phyloP scores from a whole-genome alignment of 2,797 vertebrate species.

The Labroides dimidiatus region DNA sequence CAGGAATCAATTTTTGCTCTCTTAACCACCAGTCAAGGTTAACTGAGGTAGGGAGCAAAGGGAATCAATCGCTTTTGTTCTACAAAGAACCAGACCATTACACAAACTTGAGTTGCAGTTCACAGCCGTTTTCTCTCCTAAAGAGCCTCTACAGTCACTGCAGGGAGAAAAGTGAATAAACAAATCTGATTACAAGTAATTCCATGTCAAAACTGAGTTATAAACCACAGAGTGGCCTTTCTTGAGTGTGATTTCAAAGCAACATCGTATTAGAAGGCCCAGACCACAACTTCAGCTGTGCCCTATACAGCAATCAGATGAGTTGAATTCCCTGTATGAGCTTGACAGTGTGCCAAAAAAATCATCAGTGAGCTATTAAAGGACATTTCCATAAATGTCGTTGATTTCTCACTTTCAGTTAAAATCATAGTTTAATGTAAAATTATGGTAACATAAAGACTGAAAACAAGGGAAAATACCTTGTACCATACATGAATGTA shows the following conservation, averaged over 20 bases:
- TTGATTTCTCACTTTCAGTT: no score
- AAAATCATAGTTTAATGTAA: no score
- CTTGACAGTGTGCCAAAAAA: neutral
- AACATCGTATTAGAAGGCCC: neutral
- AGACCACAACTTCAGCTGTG: neutral
- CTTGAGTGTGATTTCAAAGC: slow-evolving; percentile 1
- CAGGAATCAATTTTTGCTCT: slow-evolving; percentile 64
- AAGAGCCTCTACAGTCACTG: slow-evolving; percentile 27
- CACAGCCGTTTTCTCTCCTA: slow-evolving; percentile 21
- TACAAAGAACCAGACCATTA: slow-evolving; percentile 43
- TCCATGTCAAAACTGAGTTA: slow-evolving; percentile 20
- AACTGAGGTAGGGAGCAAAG: slow-evolving; percentile 49
- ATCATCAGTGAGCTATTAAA: slow-evolving; percentile 2
- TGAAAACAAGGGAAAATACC: neutral
- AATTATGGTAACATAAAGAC: neutral
- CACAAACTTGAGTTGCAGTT: slow-evolving; percentile 43
- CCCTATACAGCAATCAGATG: neutral
- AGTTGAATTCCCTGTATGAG: neutral
- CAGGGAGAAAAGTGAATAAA: neutral
- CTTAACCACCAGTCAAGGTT: slow-evolving; percentile 69
- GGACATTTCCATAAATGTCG: neutral
- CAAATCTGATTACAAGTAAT: slow-evolving; percentile 9
- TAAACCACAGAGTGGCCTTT: slow-evolving; percentile 1
- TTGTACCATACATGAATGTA: no score
- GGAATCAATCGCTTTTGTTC: slow-evolving; percentile 55